phyloP scores from a whole-genome alignment of 2,888 invertebrate species.

The Phengaris arion region DNA sequence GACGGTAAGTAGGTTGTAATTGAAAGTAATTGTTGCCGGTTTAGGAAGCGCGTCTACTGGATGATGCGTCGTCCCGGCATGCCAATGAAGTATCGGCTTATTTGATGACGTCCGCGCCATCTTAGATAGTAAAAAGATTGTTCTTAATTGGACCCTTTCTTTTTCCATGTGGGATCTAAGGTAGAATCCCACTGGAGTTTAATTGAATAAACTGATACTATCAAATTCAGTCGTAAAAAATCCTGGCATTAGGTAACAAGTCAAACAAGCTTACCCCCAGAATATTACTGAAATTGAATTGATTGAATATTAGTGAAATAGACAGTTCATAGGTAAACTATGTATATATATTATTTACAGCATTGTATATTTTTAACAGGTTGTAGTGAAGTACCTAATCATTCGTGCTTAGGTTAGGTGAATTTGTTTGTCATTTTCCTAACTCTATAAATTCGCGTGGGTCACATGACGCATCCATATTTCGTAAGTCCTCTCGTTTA shows the following conservation, averaged over 20 bases:
- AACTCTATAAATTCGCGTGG: not conserved
- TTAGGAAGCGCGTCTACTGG: slow-evolving; percentile 25
- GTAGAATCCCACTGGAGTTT: not conserved
- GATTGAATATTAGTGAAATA: too few species aligned
- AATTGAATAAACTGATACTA: not conserved
- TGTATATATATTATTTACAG: too few species aligned
- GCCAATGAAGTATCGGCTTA: slow-evolving; percentile 23
- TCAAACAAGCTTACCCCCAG: not conserved
- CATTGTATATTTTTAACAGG: too few species aligned
- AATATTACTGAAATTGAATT: too few species aligned
- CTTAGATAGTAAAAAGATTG: not conserved
- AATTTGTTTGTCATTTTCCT: not conserved
- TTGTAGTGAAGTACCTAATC: not conserved
- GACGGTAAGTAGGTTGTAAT: slow-evolving; percentile 28
- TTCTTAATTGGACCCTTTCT: slow-evolving; percentile 7
- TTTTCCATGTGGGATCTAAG: slow-evolving; percentile 1
- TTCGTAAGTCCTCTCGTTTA: slow-evolving; percentile 37
- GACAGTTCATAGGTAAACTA: too few species aligned
- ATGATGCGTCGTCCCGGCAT: slow-evolving; percentile 17
- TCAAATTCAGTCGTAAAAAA: not conserved
- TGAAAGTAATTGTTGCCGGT: slow-evolving; percentile 27
- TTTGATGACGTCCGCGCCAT: slow-evolving; percentile 18
- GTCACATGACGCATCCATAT: slow-evolving; percentile 51
- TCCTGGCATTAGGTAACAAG: not conserved
- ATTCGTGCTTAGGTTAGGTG: not conserved